These are phyloP conservation scores for Nesospiza acunhae DNA, from an alignment of 2,113 vertebrate genomes.

Conservation along the genomic window DNA sequence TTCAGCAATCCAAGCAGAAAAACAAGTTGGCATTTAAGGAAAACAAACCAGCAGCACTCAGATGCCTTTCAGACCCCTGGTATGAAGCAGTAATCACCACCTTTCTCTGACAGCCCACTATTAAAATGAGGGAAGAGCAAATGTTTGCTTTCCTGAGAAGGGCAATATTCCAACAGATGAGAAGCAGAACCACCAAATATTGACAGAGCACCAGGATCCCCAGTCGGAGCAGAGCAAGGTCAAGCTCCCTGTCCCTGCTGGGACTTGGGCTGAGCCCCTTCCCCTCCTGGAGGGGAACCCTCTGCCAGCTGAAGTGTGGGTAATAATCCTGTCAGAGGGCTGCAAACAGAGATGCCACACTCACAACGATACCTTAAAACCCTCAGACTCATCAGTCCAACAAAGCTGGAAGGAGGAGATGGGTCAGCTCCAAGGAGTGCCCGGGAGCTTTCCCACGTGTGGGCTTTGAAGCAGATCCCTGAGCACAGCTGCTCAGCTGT, in stretches of 20 bases:
- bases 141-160: conserved; percentile 41
- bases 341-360: neutral
- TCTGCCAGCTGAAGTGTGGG: neutral
- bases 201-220: neutral
- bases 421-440: neutral
- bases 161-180: neutral
- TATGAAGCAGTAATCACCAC: conserved; percentile 1
- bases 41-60: neutral
- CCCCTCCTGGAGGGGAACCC: neutral
- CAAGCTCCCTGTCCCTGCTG: neutral
- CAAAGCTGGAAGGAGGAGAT: neutral
- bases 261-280: neutral
- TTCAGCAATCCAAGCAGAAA: conserved; percentile 17
- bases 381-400: neutral
- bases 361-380: neutral
- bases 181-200: conserved; percentile 5
- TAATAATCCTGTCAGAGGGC: neutral
- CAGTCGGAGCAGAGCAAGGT: neutral
- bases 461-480: neutral
- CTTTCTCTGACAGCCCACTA: neutral
- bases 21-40: conserved; percentile 21
- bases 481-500: neutral
- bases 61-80: neutral
- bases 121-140: neutral
- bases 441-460: neutral